Evolutionary conservation across 2,797 vertebrate genomes (phyloP).

Genomic region (Tokudaia tokunoshimensis): DNA sequence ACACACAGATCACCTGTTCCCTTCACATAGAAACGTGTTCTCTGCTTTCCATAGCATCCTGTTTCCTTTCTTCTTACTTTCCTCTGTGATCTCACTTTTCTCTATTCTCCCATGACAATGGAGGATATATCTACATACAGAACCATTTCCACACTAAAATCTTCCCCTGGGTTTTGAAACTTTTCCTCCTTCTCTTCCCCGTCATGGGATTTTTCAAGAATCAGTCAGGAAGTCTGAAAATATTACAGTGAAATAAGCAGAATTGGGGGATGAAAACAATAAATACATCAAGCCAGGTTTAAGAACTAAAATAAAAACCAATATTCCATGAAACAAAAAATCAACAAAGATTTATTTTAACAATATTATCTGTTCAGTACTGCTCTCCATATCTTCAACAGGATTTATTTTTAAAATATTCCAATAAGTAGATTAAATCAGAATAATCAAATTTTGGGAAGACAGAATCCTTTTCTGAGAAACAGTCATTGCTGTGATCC

Average conservation of each 20-base stretch:
- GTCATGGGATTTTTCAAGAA: conserved; percentile 8
- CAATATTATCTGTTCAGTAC: not conserved
- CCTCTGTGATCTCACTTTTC: not conserved
- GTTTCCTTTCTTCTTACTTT: conserved; percentile 23
- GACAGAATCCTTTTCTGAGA: conserved; percentile 52
- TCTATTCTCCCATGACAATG: not conserved
- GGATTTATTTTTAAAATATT: conserved; percentile 64
- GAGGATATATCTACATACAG: not conserved
- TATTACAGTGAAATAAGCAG: not conserved
- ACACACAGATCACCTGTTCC: not conserved
- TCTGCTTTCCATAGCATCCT: not conserved
- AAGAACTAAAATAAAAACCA: conserved; percentile 46
- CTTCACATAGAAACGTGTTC: not conserved
- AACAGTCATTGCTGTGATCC: not conserved
- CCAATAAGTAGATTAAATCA: conserved; percentile 53
- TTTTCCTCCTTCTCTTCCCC: not conserved
- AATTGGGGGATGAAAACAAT: not conserved
- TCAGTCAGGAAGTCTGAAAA: not conserved
- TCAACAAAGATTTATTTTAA: conserved; percentile 5
- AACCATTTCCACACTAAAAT: conserved; percentile 6
- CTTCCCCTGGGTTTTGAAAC: conserved; percentile 29
- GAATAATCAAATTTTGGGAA: conserved; percentile 62
- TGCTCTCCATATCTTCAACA: not conserved
- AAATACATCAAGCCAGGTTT: not conserved
- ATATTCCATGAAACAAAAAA: not conserved